These are phyloP conservation scores for Himalopsyche kuldschensis DNA, from an alignment of 2,888 invertebrate species.

Conservation along the genomic window DNA sequence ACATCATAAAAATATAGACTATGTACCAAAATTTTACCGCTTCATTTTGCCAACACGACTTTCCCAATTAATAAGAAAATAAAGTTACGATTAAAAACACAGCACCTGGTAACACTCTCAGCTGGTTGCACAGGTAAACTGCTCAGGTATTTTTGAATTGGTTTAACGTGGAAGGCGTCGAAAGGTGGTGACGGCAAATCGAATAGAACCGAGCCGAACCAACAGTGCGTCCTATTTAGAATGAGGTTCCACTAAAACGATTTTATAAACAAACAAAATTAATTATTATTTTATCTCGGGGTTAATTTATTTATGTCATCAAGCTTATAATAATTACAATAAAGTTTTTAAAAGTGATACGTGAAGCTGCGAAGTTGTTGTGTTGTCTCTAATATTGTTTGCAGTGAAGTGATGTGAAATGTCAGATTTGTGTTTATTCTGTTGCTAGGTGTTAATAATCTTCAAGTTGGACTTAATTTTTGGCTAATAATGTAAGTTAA, in stretches of 20 bases:
- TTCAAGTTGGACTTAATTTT: neutral
- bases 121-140: neutral
- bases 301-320: neutral
- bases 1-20: no score
- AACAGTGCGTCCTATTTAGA: neutral
- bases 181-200: neutral
- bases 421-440: neutral
- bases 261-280: neutral
- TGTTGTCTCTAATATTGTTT: neutral
- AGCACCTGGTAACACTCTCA: neutral
- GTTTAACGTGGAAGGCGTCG: neutral
- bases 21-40: no score
- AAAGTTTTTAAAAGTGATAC: neutral
- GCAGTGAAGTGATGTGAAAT: neutral
- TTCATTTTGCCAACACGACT: no score
- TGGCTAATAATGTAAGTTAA: neutral
- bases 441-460: neutral
- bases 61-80: no score
- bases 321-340: neutral
- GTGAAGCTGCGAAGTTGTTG: neutral
- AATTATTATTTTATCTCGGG: neutral
- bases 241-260: neutral
- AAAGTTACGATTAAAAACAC: no score
- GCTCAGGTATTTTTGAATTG: neutral
- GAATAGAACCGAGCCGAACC: neutral